Evolutionary conservation across 2,888 invertebrate genomes (phyloP), one percentile per base, ranked within the genome.

Genomic region (Diachrysia chrysitis): DNA sequence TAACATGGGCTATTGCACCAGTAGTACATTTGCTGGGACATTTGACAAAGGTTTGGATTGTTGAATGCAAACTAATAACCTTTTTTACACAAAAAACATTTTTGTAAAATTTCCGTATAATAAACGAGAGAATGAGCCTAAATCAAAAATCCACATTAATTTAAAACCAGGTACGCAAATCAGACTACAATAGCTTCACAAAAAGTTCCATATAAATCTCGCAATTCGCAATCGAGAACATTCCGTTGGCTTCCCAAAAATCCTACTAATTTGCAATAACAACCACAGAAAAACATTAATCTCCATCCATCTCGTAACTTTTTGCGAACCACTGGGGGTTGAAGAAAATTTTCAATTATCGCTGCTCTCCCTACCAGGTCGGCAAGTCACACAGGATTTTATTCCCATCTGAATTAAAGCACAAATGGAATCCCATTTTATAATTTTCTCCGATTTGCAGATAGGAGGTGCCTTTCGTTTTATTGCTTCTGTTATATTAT

Each of bases 281-380:
- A 81, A 75, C 80, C 82, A 66, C 82, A 77, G 74, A 71, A 83
- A 79, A 78, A 71, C 83, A 84, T 85, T 82, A 79, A 85, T 85
- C 83, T 83, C 74, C 66, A 83, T 83, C 74, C 79, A 83, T 78
- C 81, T 67, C 76, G 72, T 55, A 82, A 83, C 77, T 82, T 83
- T 84, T 81, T 80, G 75, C 69, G 72, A 82, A 79, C 63, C 77
- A 77, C 73, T 69, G 82, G 82, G 85, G 86, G 58, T 87, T 88
- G 86, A 85, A 88, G 87, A 87, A 90, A 90, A 90, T 88, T 88
- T 89, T 91, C 90, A 92, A 91, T 91, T 90, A 91, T 87, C 85
- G 86, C 81, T 76, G 66, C 73, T 76, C 59, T 68, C 68, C 66
- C 80, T 78, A 19, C 68, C 72, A 84, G 84, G 84, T 85, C 84